Conservation (phyloP, 2,888 invertebrate species). For the Danaus chrysippus region DNA sequence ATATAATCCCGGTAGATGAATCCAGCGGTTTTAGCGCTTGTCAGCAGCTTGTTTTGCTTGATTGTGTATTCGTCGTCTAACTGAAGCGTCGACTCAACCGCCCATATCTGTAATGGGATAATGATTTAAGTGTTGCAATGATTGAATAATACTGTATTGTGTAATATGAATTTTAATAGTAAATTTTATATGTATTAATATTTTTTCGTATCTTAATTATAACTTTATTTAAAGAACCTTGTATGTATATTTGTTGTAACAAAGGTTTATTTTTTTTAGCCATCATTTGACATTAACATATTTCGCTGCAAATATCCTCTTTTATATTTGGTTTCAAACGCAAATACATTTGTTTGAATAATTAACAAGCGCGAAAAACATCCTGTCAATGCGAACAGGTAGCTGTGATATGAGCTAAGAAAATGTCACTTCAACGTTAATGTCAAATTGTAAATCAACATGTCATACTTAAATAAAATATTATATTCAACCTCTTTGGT, state of each 20-base stretch:
- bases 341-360: conserved; percentile 14
- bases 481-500: not conserved
- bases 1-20: conserved; percentile 81
- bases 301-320: conserved; percentile 16
- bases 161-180: not conserved
- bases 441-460: too few relatives aligned
- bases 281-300: conserved; percentile 9
- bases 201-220: not conserved
- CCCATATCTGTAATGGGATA: conserved; percentile 60
- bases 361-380: conserved; percentile 13
- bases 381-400: not conserved
- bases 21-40: conserved; percentile 62
- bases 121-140: conserved; percentile 17
- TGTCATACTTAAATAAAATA: too few relatives aligned
- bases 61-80: conserved; percentile 65
- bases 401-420: not conserved
- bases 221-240: not conserved
- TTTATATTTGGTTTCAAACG: conserved; percentile 13
- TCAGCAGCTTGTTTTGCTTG: conserved; percentile 60
- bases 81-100: conserved; percentile 62
- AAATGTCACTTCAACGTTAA: too few relatives aligned
- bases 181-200: not conserved
- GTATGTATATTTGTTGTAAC: conserved; percentile 2
- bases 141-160: not conserved
- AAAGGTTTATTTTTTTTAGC: not conserved